These are phyloP conservation scores for Drosophila falleni DNA, from an alignment of 2,888 invertebrate species.

Conservation along the genomic window DNA sequence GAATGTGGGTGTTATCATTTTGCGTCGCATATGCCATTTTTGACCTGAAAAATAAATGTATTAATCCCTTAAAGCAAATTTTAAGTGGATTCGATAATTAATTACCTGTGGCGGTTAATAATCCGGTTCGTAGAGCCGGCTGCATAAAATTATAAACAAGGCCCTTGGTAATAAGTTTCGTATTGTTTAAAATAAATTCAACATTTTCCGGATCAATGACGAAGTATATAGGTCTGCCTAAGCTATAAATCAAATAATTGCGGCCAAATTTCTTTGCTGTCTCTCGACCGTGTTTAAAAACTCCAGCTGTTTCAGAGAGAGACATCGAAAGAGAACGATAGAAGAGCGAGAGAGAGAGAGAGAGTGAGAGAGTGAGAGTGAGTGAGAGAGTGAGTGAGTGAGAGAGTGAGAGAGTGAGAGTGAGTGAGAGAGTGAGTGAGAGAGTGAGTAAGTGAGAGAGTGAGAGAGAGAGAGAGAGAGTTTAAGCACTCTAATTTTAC, in stretches of 20 bases:
- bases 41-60: conserved; percentile 41
- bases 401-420: no score
- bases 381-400: background rate
- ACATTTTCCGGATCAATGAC: conserved; percentile 71
- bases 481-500: background rate
- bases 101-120: conserved; percentile 68
- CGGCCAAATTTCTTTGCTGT: conserved; percentile 43
- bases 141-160: conserved; percentile 68
- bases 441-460: no score
- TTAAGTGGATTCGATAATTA: no score
- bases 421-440: no score
- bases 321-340: no score
- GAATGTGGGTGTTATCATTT: conserved; percentile 71
- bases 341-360: background rate
- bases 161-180: conserved; percentile 73
- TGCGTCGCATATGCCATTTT: conserved; percentile 76
- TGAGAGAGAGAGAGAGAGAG: background rate
- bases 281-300: conserved; percentile 54
- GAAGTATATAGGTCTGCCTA: conserved; percentile 62
- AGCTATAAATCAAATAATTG: conserved; percentile 62
- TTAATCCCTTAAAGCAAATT: no score
- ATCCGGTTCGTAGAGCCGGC: conserved; percentile 72
- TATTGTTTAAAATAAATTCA: conserved; percentile 71
- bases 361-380: background rate
- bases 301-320: conserved; percentile 41